Evolutionary conservation across 2,797 vertebrate genomes (phyloP).

Genomic region (Mycteria americana): DNA sequence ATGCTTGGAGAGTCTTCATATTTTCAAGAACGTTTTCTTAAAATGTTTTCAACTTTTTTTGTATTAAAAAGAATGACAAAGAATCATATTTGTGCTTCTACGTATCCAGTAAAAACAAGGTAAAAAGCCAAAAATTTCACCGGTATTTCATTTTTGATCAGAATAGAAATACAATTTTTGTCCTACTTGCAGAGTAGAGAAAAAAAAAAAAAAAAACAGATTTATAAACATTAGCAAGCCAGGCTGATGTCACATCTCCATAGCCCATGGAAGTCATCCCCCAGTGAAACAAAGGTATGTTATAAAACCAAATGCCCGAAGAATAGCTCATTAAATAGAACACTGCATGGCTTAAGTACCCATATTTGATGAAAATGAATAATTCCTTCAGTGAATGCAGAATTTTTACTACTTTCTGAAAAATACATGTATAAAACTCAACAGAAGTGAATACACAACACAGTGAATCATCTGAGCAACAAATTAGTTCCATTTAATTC

Average conservation of each 20-base stretch:
- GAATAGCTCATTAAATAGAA: not conserved
- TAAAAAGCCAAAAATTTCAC: not conserved
- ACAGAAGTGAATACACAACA: not conserved
- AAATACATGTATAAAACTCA: not conserved
- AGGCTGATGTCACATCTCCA: not conserved
- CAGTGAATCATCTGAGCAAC: not conserved
- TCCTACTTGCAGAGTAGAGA: not conserved
- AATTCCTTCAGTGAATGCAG: not conserved
- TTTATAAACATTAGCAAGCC: not conserved
- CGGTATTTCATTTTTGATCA: not conserved
- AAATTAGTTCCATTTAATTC: slow-evolving; percentile 30
- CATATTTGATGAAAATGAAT: not conserved
- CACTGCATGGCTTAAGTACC: not conserved
- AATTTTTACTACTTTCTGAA: not conserved
- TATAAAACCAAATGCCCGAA: not conserved
- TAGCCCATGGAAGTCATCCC: not conserved
- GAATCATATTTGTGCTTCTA: not conserved
- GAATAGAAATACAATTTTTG: not conserved
- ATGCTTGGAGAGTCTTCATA: not conserved
- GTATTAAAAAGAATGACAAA: not conserved
- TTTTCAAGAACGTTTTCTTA: not conserved
- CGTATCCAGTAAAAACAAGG: not conserved
- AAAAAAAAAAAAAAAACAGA: rapidly evolving
- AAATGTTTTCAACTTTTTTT: not conserved
- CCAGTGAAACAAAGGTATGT: not conserved